phyloP scores from a whole-genome alignment of 23 tunicate genomes.

The Corella eumyota region DNA sequence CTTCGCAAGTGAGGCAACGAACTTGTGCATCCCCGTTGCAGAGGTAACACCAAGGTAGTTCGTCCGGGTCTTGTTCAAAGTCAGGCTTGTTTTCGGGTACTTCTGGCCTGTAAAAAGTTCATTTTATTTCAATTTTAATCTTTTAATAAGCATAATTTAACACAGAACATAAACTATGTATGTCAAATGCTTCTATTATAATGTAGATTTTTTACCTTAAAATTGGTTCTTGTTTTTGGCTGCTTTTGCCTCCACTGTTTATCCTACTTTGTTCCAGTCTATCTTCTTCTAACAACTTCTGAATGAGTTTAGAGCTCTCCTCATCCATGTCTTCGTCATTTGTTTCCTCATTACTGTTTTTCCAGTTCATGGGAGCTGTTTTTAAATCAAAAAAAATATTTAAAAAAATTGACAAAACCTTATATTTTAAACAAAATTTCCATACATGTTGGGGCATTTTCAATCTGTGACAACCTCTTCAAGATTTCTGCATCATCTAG shows the following conservation, averaged over 20 bases:
- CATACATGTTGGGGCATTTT: too few relatives aligned
- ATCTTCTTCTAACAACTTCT: constrained; percentile 47
- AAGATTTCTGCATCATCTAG: constrained; percentile 42
- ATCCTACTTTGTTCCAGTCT: constrained; percentile 24
- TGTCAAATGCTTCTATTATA: neutral
- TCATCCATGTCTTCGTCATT: constrained; percentile 39
- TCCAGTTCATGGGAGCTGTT: too few relatives aligned
- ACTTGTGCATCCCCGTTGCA: constrained; percentile 75
- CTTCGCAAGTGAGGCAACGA: constrained; percentile 79
- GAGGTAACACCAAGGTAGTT: constrained; percentile 80
- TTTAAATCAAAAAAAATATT: too few relatives aligned
- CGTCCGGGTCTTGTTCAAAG: constrained; percentile 23
- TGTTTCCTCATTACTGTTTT: too few relatives aligned
- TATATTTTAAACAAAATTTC: too few relatives aligned
- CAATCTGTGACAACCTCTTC: constrained; percentile 27
- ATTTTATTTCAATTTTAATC: too few relatives aligned
- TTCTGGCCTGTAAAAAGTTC: too few relatives aligned
- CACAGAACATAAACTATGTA: neutral
- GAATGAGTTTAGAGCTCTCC: constrained; percentile 28
- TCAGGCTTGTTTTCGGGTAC: neutral
- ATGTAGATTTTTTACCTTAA: neutral
- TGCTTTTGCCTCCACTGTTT: too few relatives aligned
- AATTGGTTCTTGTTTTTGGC: neutral
- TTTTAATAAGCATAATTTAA: neutral
- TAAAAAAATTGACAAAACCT: too few relatives aligned